Base-by-base conservation (phyloP, 2,888 invertebrate species). In the Schizaphis graminum region DNA sequence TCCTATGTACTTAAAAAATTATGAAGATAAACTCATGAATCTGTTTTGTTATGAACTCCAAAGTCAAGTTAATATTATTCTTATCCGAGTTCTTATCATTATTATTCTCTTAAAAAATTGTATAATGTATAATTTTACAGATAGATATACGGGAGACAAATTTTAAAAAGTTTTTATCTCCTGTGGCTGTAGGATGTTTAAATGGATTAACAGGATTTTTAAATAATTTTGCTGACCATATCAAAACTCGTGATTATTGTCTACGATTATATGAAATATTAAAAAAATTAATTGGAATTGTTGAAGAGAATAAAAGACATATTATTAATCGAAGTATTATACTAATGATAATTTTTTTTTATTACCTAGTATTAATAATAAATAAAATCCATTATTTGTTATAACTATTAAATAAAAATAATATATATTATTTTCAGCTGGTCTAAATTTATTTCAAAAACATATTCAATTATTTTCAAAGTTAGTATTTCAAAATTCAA, bases 391-490 rank as follows among this genome's bases (percentile, higher is more conserved):
- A 77, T 35, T 35, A 35, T 7, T 35, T 35, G 21, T 21, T 77
- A n/a, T 44, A 56, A 56, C 7, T n/a, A 41, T 26, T 26, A 53
- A 57, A 61, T 28, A 47, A 61, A 86, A 85, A 91, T 41, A n/a
- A 86, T 57, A 84, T 61, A 61, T 61, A 61, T 28, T 61, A 5
- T 49, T 92, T 92, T 86, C 53, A 92, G 92, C 87, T 61, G 92
- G 49, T 35, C 28, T 92, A 92, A 61, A 92, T 35, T 87, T 92
- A 8, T 92, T 92, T 87, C 87, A 92, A 92, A 87, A 49, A 16
- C 92, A 92, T 87, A 87, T 92, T n/a, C 61, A 87, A 35, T 41
- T 92, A 61, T 92, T 92, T 92, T 92, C 67, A 35, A 92, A 92
- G 35, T 35, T 92, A 61, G 26, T 92, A 49, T 92, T 92, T 87